Percentiles rank a stretch among this genome's conserved stretches.
phyloP scores from a whole-genome alignment of 1,140 invertebrate genomes.

The Pachyrhynchus sulphureomaculatus region DNA sequence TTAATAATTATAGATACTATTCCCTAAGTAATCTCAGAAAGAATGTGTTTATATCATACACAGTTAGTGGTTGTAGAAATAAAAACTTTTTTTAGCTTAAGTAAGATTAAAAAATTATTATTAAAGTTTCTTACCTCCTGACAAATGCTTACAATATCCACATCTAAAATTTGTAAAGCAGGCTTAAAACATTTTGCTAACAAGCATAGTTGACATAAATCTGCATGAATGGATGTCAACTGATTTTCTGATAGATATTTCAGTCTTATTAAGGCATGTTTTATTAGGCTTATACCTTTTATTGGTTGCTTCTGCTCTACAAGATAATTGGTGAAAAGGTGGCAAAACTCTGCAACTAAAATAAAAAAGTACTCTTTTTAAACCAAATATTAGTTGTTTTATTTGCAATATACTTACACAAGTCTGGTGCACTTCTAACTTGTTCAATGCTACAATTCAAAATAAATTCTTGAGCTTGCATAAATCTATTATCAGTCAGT shows the following conservation, averaged over 20 bases:
- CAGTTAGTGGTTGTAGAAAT: too few relatives aligned
- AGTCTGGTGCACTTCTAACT: constrained; percentile 78
- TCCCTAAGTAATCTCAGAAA: too few relatives aligned
- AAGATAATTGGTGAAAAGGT: constrained; percentile 75
- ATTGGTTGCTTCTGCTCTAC: constrained; percentile 76
- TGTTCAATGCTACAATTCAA: constrained; percentile 83
- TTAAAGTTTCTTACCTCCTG: constrained; percentile 64
- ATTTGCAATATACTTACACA: constrained; percentile 64
- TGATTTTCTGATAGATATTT: constrained; percentile 79
- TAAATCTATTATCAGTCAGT: constrained; percentile 48
- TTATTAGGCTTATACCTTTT: constrained; percentile 80
- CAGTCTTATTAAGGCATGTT: constrained; percentile 85
- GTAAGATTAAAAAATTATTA: too few relatives aligned
- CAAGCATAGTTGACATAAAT: constrained; percentile 90
- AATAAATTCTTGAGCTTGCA: constrained; percentile 79
- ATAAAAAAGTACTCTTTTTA: constrained; percentile 23
- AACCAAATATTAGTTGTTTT: background rate
- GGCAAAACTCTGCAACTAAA: constrained; percentile 86
- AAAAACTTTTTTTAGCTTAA: too few relatives aligned
- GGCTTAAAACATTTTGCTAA: constrained; percentile 91
- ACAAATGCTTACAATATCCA: constrained; percentile 89
- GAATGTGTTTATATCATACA: too few relatives aligned
- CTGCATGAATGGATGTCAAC: constrained; percentile 90
- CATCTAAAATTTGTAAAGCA: constrained; percentile 84
- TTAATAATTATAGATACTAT: too few relatives aligned